phyloP scores from a whole-genome alignment of 2,888 invertebrate species.

The Callyntrura sp. region DNA sequence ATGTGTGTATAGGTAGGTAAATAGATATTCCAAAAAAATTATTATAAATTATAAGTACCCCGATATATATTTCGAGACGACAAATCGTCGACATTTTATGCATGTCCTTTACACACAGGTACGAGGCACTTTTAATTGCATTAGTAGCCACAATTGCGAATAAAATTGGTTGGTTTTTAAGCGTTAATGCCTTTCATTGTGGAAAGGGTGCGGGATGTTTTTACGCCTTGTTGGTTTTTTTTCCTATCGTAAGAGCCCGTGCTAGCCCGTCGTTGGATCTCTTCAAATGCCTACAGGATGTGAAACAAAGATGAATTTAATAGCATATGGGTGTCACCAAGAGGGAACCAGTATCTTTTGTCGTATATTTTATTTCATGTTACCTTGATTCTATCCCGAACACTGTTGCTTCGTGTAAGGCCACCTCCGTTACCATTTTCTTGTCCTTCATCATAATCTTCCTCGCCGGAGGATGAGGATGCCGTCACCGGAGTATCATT shows the following conservation, averaged over 20 bases:
- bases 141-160: background rate
- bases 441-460: constrained; percentile 18
- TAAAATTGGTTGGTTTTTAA: background rate
- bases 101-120: background rate
- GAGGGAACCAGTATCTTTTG: background rate
- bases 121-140: background rate
- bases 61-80: too few species aligned
- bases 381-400: constrained; percentile 72
- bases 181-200: constrained; percentile 26
- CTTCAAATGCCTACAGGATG: constrained; percentile 67
- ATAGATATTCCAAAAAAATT: too few species aligned
- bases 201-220: background rate
- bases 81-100: too few species aligned
- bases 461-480: constrained; percentile 64
- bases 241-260: constrained; percentile 65
- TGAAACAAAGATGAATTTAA: background rate
- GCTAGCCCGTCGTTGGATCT: constrained; percentile 64
- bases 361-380: background rate
- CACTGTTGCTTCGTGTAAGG: constrained; percentile 69
- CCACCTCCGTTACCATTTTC: background rate
- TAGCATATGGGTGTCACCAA: too few species aligned
- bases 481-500: constrained; percentile 68
- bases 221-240: constrained; percentile 13
- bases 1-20: too few species aligned
- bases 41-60: too few species aligned